Percentiles rank a stretch among this genome's conserved stretches.
These are phyloP conservation scores for Bucco capensis DNA, from an alignment of 2,113 vertebrate genomes.

Conservation along the genomic window DNA sequence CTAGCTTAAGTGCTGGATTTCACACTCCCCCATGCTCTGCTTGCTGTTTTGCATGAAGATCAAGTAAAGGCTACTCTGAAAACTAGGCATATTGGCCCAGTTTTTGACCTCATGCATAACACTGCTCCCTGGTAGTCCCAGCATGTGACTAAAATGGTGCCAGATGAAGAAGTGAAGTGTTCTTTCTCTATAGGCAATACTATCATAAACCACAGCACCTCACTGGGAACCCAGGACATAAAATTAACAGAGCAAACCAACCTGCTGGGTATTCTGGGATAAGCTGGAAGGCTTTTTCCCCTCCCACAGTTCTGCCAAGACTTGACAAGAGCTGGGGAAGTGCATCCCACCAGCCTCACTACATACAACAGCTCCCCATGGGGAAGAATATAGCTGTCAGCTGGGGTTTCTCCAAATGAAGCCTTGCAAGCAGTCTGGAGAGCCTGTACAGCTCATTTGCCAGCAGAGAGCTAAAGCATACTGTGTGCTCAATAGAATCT, in stretches of 20 bases:
- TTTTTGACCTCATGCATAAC: neutral
- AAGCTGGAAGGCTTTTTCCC: neutral
- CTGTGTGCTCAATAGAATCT: neutral
- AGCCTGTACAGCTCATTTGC: slow-evolving; percentile 8
- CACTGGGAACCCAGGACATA: neutral
- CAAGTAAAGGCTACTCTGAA: neutral
- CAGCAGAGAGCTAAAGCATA: slow-evolving; percentile 25
- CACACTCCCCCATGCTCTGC: neutral
- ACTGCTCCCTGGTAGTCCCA: neutral
- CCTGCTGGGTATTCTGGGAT: slow-evolving; percentile 20
- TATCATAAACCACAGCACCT: neutral
- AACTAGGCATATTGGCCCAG: neutral
- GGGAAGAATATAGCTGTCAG: slow-evolving; percentile 42
- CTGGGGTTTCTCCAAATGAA: slow-evolving; percentile 29
- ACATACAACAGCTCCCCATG: neutral
- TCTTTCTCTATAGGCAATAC: neutral
- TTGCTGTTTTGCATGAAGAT: neutral
- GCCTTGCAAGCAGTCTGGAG: slow-evolving; percentile 30
- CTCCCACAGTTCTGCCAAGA: slow-evolving; percentile 14
- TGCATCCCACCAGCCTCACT: neutral
- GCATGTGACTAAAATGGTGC: neutral
- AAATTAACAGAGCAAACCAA: slow-evolving; percentile 30
- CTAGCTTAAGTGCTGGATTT: neutral
- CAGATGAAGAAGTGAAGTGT: neutral
- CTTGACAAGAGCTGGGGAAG: slow-evolving; percentile 21